A percentile compares a stretch with the other conserved stretches of the same genome.
These are phyloP conservation scores for Formica exsecta DNA, from an alignment of 1,140 invertebrate genomes.

Conservation along the genomic window DNA sequence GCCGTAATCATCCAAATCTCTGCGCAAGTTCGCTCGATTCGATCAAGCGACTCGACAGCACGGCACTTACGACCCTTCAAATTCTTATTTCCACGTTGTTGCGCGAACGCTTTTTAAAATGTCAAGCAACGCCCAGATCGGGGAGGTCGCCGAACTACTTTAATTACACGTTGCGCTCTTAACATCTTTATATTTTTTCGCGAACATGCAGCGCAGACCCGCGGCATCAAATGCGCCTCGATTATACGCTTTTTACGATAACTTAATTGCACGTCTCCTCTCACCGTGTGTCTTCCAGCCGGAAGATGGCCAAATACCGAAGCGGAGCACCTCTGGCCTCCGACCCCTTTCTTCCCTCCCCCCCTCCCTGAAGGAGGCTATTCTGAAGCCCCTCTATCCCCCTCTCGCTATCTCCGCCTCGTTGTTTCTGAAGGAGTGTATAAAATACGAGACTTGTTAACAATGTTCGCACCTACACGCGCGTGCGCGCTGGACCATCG, in stretches of 20 bases:
- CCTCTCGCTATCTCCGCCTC: conserved; percentile 42
- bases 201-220: conserved; percentile 22
- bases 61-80: conserved; percentile 47
- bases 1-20: neutral
- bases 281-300: conserved; percentile 24
- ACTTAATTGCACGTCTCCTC: conserved; percentile 60
- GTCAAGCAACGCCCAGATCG: conserved; percentile 45
- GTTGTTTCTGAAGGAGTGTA: conserved; percentile 79
- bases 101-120: conserved; percentile 41
- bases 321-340: conserved; percentile 70
- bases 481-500: conserved; percentile 64
- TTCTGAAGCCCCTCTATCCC: no score
- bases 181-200: conserved; percentile 58
- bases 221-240: conserved; percentile 46
- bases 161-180: conserved; percentile 58
- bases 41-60: conserved; percentile 41
- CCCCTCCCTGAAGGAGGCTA: neutral
- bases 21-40: conserved; percentile 7
- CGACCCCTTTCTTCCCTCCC: conserved; percentile 34
- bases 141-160: conserved; percentile 57
- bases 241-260: conserved; percentile 61
- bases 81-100: conserved; percentile 28
- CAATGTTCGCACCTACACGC: conserved; percentile 85
- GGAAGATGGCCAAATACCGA: conserved; percentile 47
- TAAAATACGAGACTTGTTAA: conserved; percentile 87